Conservation (phyloP, 53 echinoderm and acorn worm species). For the Holothuria scabra region DNA sequence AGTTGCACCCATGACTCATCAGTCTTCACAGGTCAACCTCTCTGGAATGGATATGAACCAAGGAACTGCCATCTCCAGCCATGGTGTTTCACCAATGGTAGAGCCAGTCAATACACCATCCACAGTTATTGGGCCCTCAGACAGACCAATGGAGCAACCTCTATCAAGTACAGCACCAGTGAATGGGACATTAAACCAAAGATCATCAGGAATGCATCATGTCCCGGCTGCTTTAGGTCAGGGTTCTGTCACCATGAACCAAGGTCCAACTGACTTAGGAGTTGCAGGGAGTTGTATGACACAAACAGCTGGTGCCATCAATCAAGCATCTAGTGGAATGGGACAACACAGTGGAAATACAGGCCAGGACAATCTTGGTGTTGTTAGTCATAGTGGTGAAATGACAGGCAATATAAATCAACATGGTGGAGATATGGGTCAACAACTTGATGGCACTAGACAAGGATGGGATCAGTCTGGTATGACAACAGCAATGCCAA, state of each 20-base stretch:
- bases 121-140: not conserved
- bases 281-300: not conserved
- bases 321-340: slow-evolving; percentile 11
- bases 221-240: not conserved
- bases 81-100: not conserved
- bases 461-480: slow-evolving; percentile 42
- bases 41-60: not conserved
- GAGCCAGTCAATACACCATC: not conserved
- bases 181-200: slow-evolving; percentile 5
- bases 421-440: slow-evolving; percentile 19
- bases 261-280: not conserved
- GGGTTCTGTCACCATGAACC: slow-evolving; percentile 8
- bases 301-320: not conserved
- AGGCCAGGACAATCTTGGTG: slow-evolving; percentile 23
- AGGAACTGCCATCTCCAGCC: not conserved
- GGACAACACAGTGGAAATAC: slow-evolving; percentile 7
- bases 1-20: not conserved
- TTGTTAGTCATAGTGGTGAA: slow-evolving; percentile 8
- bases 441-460: slow-evolving; percentile 6
- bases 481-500: slow-evolving; percentile 27
- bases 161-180: slow-evolving; percentile 8
- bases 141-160: slow-evolving; percentile 30
- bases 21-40: slow-evolving; percentile 5
- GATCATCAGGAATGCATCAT: not conserved
- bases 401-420: slow-evolving; percentile 3